These are phyloP conservation scores for Laupala kohalensis DNA, from an alignment of 1,140 invertebrate species.

Conservation along the genomic window DNA sequence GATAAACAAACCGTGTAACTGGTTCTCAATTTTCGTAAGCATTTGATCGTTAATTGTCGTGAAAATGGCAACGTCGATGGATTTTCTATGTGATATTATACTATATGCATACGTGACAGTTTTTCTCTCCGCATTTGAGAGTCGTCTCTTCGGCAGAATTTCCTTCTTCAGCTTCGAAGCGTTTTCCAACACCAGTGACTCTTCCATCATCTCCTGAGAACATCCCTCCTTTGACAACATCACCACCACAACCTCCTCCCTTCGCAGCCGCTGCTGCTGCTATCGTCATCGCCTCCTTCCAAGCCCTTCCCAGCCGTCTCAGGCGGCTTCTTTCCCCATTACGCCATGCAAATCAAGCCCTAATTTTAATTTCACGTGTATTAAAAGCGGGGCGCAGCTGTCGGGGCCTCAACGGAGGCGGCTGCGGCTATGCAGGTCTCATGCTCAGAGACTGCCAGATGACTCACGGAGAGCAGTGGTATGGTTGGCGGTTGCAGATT, in stretches of 20 bases:
- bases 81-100: too few species aligned
- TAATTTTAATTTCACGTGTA: slow-evolving; percentile 46
- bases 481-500: background rate
- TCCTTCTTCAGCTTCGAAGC: background rate
- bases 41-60: too few species aligned
- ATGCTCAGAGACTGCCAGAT: slow-evolving; percentile 12
- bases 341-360: slow-evolving; percentile 41
- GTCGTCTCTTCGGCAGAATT: background rate
- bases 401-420: slow-evolving; percentile 20
- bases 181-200: background rate
- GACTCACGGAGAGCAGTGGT: background rate
- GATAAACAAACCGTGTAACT: too few species aligned
- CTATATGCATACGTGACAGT: too few species aligned
- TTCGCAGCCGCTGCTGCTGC: background rate
- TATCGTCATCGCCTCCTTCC: background rate
- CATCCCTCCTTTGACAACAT: too few species aligned
- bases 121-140: too few species aligned
- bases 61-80: too few species aligned
- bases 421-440: slow-evolving; percentile 28
- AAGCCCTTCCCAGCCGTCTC: background rate
- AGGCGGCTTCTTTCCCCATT: slow-evolving; percentile 34
- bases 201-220: too few species aligned
- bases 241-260: too few species aligned
- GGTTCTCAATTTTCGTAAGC: too few species aligned
- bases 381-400: slow-evolving; percentile 38